A percentile compares a stretch with the other conserved stretches of the same genome.
These are phyloP conservation scores for Charadrius vociferus DNA, from an alignment of 2,113 vertebrate species.

Conservation along the genomic window DNA sequence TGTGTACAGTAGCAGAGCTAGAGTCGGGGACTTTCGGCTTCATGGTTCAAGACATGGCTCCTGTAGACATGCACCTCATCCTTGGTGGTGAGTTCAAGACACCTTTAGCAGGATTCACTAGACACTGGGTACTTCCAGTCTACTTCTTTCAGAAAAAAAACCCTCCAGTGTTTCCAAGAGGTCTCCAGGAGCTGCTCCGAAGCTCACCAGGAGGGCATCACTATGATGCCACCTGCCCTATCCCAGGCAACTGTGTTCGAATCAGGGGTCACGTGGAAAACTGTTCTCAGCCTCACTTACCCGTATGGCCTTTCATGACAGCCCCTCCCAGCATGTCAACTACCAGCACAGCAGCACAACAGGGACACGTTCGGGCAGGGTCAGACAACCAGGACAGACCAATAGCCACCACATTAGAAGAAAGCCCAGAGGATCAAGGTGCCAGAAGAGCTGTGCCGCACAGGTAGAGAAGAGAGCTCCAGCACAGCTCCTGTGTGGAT, in stretches of 20 bases:
- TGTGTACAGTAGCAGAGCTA: not conserved
- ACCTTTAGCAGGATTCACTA: not conserved
- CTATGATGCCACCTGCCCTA: not conserved
- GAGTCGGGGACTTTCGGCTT: not conserved
- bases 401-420: not conserved
- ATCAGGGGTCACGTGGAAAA: not conserved
- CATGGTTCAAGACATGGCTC: not conserved
- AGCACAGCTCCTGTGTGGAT: not conserved
- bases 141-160: not conserved
- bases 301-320: rapidly evolving
- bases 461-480: not conserved
- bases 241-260: not conserved
- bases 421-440: not conserved
- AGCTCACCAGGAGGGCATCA: not conserved
- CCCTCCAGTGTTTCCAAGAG: not conserved
- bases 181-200: not conserved
- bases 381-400: not conserved
- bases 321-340: not conserved
- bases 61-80: rapidly evolving
- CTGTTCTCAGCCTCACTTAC: not conserved
- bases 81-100: not conserved
- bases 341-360: not conserved
- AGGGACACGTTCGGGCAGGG: rapidly evolving
- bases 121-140: not conserved
- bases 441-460: not conserved